Conservation (phyloP, 2,113 vertebrate species). For the Pristiophorus japonicus region DNA sequence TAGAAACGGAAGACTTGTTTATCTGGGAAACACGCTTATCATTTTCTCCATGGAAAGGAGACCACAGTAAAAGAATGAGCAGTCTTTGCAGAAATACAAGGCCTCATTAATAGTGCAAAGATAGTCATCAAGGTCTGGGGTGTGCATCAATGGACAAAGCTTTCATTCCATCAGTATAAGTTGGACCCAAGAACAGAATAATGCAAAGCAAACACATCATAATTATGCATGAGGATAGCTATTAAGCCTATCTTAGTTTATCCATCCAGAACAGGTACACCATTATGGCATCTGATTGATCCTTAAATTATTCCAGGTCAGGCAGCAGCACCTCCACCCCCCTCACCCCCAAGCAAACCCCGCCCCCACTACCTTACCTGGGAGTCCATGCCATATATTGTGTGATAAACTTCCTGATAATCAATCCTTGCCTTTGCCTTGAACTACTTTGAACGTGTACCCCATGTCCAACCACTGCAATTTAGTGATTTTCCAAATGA, state of each 20-base stretch:
- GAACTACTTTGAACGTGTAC: background rate
- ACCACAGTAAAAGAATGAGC: background rate
- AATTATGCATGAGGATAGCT: background rate
- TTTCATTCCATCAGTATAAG: background rate
- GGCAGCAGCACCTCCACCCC: background rate
- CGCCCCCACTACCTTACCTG: background rate
- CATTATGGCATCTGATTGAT: background rate
- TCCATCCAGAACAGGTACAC: background rate
- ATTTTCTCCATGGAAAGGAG: background rate
- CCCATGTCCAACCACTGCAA: background rate
- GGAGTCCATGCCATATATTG: background rate
- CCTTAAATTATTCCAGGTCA: background rate
- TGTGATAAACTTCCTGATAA: background rate
- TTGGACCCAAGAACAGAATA: background rate
- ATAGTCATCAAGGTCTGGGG: background rate
- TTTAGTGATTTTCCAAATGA: background rate
- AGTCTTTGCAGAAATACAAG: background rate
- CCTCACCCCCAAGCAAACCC: background rate
- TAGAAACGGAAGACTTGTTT: background rate
- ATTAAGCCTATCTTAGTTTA: background rate
- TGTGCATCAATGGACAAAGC: background rate
- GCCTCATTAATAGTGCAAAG: background rate
- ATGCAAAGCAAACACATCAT: background rate
- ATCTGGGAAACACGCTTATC: background rate
- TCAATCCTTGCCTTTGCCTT: background rate